Conservation (phyloP, 2,113 vertebrate genomes). For the Pholis gunnellus region DNA sequence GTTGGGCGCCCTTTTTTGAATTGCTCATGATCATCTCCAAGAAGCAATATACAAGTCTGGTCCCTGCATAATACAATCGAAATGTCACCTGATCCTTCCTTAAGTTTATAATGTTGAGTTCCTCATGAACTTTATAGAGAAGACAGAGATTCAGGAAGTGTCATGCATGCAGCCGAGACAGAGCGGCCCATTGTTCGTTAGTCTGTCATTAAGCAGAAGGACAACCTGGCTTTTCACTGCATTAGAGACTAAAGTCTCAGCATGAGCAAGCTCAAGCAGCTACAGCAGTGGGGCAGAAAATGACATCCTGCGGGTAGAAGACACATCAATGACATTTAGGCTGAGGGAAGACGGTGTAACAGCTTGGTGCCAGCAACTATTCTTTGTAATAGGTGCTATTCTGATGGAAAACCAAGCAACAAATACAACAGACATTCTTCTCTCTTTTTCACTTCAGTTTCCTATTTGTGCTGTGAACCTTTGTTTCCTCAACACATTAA, state of each 20-base stretch:
- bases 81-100: not conserved
- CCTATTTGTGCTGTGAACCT: constrained; percentile 7
- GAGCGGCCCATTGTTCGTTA: constrained; percentile 53
- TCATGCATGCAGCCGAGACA: constrained; percentile 41
- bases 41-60: not conserved
- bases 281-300: constrained; percentile 20
- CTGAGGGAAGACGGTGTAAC: constrained; percentile 2
- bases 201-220: constrained; percentile 63
- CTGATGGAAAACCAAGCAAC: not conserved
- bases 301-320: constrained; percentile 1
- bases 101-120: not conserved
- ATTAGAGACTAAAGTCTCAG: constrained; percentile 52
- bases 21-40: not conserved
- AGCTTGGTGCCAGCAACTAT: constrained; percentile 5
- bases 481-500: not conserved
- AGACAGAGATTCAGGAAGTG: constrained; percentile 50
- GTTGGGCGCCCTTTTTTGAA: not conserved
- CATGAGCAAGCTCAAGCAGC: constrained; percentile 38
- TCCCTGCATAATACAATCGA: not conserved
- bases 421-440: constrained; percentile 13
- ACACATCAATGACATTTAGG: constrained; percentile 9
- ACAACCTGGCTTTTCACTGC: constrained; percentile 50
- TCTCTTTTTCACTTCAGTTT: not conserved
- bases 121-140: not conserved
- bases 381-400: not conserved